Percentiles rank a stretch among this genome's conserved stretches.
Conservation (phyloP, 2,888 invertebrate genomes). For the Pardosa pseudoannulata region DNA sequence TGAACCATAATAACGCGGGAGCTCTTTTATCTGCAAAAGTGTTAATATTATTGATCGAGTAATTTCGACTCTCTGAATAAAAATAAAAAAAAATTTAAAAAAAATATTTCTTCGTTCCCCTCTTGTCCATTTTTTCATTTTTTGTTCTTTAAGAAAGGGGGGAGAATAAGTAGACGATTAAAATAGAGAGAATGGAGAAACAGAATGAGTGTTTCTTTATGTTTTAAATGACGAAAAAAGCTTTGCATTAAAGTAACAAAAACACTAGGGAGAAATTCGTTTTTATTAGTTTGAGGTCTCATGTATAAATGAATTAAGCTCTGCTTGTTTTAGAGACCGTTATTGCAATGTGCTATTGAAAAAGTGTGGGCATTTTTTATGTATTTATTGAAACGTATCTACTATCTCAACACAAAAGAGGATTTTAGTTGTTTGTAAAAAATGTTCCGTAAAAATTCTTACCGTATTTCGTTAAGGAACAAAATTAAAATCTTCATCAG, state of each 20-base stretch:
- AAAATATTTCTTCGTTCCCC: constrained; percentile 19
- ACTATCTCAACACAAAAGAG: constrained; percentile 9
- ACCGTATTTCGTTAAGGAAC: background rate
- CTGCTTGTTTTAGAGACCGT: constrained; percentile 27
- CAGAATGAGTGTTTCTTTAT: constrained; percentile 55
- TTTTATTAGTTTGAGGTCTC: constrained; percentile 51
- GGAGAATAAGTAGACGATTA: constrained; percentile 20
- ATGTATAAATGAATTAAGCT: constrained; percentile 43
- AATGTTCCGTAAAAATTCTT: too few relatives aligned
- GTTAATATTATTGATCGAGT: constrained; percentile 63
- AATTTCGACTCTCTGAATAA: constrained; percentile 31
- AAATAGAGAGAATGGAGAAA: constrained; percentile 19
- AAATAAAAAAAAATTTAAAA: constrained; percentile 17
- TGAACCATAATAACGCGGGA: constrained; percentile 42
- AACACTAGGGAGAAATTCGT: constrained; percentile 24
- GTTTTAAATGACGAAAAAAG: constrained; percentile 29
- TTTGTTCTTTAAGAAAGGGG: constrained; percentile 6
- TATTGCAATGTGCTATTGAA: constrained; percentile 34
- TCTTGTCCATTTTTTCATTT: constrained; percentile 12
- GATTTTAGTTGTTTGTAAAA: too few relatives aligned
- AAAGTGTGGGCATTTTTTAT: constrained; percentile 14
- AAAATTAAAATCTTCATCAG: constrained; percentile 10
- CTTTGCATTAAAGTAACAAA: constrained; percentile 5
- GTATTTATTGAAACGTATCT: constrained; percentile 24
- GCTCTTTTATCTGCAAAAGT: constrained; percentile 43